phyloP scores from a whole-genome alignment of 2,888 invertebrate species.

The Trichopoda pennipes region DNA sequence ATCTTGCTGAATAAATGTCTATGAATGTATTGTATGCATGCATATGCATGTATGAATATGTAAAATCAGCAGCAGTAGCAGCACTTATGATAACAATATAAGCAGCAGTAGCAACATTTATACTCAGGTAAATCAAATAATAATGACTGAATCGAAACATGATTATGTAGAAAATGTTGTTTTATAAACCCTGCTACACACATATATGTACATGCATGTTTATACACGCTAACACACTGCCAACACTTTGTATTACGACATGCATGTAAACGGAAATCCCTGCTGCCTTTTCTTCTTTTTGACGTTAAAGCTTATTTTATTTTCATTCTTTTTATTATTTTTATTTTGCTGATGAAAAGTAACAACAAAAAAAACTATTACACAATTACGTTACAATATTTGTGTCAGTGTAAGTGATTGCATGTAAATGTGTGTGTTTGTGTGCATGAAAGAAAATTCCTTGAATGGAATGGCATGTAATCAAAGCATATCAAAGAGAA shows the following conservation, averaged over 20 bases:
- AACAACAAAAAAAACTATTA: neutral
- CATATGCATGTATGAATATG: slow-evolving; percentile 7
- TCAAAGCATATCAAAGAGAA: slow-evolving; percentile 7
- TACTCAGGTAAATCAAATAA: slow-evolving; percentile 34
- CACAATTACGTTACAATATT: neutral
- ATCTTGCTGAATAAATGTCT: slow-evolving; percentile 11
- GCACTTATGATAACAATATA: neutral
- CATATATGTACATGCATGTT: neutral
- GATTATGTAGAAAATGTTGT: slow-evolving; percentile 20
- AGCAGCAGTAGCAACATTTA: slow-evolving; percentile 17
- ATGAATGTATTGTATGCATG: neutral
- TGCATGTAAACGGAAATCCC: neutral
- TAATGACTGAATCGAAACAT: slow-evolving; percentile 41
- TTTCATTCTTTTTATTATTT: too few relatives aligned
- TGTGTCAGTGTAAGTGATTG: neutral
- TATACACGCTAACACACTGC: neutral
- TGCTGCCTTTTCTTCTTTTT: neutral
- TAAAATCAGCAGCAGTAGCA: neutral
- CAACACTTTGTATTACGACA: neutral
- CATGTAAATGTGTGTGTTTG: neutral
- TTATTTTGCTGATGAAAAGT: too few relatives aligned
- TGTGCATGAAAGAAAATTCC: neutral
- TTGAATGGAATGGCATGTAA: slow-evolving; percentile 3
- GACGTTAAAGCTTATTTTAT: neutral
- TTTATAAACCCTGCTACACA: neutral